Base-by-base conservation (phyloP, 1,140 invertebrate genomes). In the Trichogramma pretiosum region DNA sequence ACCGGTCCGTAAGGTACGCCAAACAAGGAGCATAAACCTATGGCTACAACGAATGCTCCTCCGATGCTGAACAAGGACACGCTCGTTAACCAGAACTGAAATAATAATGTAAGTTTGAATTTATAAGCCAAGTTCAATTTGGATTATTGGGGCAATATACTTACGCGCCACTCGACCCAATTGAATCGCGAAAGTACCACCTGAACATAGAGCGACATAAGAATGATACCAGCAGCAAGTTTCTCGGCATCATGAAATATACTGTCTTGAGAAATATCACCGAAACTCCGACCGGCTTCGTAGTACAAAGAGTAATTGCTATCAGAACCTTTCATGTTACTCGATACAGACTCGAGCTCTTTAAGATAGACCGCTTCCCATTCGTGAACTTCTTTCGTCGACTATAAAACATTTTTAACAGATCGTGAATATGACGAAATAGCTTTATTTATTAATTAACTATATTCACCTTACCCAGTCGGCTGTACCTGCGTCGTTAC, bases 1-100 rank as follows among this genome's bases (percentile, higher is more conserved):
- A 91, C 83, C 3, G 87, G 87, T 1, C 86, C 85, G 67, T 86
- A 89, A 5, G 82, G 77, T 11, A 89, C 71, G 19, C 82, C 81
- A 52, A 86, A 65, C 2, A 82, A 56, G 10, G 85, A 87, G 59
- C 85, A 89, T 46, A 87, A 56, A 33, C 84, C 82, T 53, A 82
- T 78, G 0, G 83, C 78, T 17, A 83, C 76, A 2, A 82, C 61
- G 50, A 89, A 84, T n/a, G 87, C 80, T 67, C 87, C 77, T n/a
- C 78, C 83, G 42, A 89, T 80, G 58, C 80, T 81, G 7, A 83
- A 57, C 19, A 91, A 63, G 30, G 85, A 86, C 37, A 81, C 72
- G 13, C 41, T 47, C 1, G 68, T 70, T 28, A 73, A 54, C 35
- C 54, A 64, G 46, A 68, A 63, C 67, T 73, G 26, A 14, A 55